phyloP scores from a whole-genome alignment of 2,797 vertebrate species.

The Acropternis orthonyx region DNA sequence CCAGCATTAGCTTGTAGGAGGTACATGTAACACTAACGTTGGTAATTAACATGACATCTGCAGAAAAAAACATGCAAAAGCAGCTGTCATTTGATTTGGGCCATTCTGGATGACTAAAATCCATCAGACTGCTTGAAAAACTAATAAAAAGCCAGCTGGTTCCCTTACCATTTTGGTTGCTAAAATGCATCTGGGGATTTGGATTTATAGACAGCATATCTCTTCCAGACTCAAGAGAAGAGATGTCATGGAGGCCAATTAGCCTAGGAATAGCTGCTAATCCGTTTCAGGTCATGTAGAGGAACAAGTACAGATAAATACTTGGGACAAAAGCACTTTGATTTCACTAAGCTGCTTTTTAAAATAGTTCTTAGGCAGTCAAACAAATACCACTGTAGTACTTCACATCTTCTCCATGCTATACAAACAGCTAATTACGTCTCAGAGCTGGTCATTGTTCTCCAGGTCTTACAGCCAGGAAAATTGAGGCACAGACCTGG shows the following conservation, averaged over 20 bases:
- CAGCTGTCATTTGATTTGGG: background rate
- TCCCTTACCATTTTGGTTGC: background rate
- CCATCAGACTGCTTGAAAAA: background rate
- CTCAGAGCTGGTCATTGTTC: background rate
- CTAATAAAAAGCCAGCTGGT: background rate
- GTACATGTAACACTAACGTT: background rate
- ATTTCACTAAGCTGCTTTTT: conserved; percentile 7
- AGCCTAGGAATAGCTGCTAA: conserved; percentile 3
- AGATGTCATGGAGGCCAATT: background rate
- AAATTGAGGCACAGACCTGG: background rate
- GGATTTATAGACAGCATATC: background rate
- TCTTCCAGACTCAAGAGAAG: background rate
- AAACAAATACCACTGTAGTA: background rate
- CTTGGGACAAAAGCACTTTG: background rate
- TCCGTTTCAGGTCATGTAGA: background rate
- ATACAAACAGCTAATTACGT: background rate
- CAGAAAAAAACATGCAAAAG: conserved; percentile 4
- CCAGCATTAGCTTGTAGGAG: background rate
- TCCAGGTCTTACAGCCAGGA: background rate
- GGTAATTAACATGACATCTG: conserved; percentile 19
- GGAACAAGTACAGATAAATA: background rate
- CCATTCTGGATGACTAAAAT: background rate
- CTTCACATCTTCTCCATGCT: background rate
- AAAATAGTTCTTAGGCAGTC: background rate
- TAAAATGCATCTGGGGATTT: background rate